Conservation (phyloP, 2,113 vertebrate species). For the Mustela lutreola region DNA sequence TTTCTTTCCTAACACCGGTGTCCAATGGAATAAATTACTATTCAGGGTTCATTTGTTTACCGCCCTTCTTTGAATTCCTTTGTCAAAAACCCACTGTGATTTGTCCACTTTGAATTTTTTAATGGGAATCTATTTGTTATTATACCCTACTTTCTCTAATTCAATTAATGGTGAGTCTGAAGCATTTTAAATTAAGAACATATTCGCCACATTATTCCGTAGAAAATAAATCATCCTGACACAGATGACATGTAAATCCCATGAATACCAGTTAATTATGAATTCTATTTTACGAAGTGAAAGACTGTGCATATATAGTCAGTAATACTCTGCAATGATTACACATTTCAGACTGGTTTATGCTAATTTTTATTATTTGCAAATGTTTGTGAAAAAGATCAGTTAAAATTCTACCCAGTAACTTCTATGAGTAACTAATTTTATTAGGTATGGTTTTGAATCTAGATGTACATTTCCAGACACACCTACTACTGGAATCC, state of each 20-base stretch:
- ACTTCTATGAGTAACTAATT: constrained; percentile 23
- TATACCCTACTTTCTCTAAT: constrained; percentile 32
- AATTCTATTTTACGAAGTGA: constrained; percentile 71
- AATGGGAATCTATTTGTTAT: not conserved
- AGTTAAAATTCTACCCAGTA: constrained; percentile 43
- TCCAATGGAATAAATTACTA: rapidly evolving
- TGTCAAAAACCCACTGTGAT: not conserved
- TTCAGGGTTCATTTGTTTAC: not conserved
- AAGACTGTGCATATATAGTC: constrained; percentile 54
- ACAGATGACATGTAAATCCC: constrained; percentile 56
- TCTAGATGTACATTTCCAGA: constrained; percentile 62
- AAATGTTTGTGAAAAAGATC: constrained; percentile 76
- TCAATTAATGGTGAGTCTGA: constrained; percentile 18
- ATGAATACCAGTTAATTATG: constrained; percentile 68
- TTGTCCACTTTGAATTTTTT: constrained; percentile 32
- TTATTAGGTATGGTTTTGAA: constrained; percentile 62
- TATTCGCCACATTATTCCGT: constrained; percentile 31
- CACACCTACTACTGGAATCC: not conserved
- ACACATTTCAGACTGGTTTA: constrained; percentile 67
- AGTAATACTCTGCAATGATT: not conserved
- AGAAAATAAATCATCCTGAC: constrained; percentile 61
- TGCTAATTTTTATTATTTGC: constrained; percentile 79
- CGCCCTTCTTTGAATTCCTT: not conserved
- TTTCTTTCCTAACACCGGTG: not conserved
- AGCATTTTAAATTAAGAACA: constrained; percentile 54